Evolutionary conservation across 2,113 vertebrate genomes (phyloP), one percentile per base, ranked within the genome.

Genomic region (Chiloscyllium plagiosum): DNA sequence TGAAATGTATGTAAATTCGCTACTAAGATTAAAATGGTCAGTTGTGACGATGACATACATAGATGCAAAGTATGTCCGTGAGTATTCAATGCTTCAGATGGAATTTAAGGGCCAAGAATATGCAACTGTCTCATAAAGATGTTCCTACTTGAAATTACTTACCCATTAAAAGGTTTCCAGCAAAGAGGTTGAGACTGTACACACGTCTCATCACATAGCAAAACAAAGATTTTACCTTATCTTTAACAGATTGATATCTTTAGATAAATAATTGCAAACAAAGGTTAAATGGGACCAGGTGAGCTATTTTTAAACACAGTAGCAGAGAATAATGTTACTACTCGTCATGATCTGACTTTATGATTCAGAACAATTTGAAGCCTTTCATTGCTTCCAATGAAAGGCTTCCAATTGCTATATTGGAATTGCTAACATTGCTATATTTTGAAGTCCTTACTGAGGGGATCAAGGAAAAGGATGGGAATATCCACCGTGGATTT

Each of bases 241-340:
- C 33, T 61, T 90, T 33, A 29, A 61, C 8, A 33, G 26, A 89
- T 42, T 52, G 86, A 26, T 50, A 47, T 29, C 26, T 26, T 15
- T 61, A 52, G 26, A 52, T 0, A 56, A 89, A 61, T 52, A 89
- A 89, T 56, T 61, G 26, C 33, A 89, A 33, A 56, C 86, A 89
- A 89, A 89, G 3, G 61, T 89, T 52, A 29, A 56, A 56, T 33
- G 26, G 29, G 50, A 4, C 72, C 33, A 33, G 72, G 29, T 78
- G 72, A 78, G 72, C 72, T 78, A 78, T n/a, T 78, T n/a, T 78
- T 78, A 78, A 78, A 78, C 76, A 78, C 76, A 78, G 76, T n/a
- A 78, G 33, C 29, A 76, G 26, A 13, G 76, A 78, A 78, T 78
- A 10, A 78, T 78, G 76, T 78, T 78, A 33, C 10, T 78, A 15